Base-by-base conservation (phyloP, 2,113 vertebrate species). In the Cebidichthys violaceus region DNA sequence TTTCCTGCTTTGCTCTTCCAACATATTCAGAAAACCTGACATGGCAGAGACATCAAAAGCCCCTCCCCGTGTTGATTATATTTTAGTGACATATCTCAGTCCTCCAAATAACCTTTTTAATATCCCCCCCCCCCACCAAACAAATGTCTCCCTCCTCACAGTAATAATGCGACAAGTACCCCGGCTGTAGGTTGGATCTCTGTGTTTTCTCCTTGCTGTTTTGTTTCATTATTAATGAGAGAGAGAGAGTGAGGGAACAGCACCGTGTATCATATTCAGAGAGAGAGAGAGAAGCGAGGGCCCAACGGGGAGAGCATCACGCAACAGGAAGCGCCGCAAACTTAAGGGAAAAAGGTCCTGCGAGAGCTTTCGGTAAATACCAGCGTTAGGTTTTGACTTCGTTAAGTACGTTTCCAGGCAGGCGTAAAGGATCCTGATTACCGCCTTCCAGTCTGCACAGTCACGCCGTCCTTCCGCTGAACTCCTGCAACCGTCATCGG, bases 191-290 rank as follows among this genome's bases (percentile, higher is more conserved):
- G 73, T 88, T 88, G 54, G 83, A 79, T 92, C 60, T 81, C 57
- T 59, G 81, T 74, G 62, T 85, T 87, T 86, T 76, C 88, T 84
- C 77, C 77, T 83, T 70, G 68, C 82, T 82, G 86, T 89, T 89
- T 91, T 90, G 72, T 88, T 93, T 90, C 88, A 93, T 94, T 93
- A 94, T 94, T 94, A 90, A 93, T 93, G 90, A 92, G 88, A 61
- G 90, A 92, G 88, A 61, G 76, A 54, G 80, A 88, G 87, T 54
- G 87, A 87, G 84, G 75, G 70, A 89, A 85, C 82, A 78, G 85
- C 84, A 72, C 79, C 69, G 52, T 85, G 89, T 87, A 91, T 92
- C 83, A 85, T 89, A 92, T 93, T 92, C 89, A 79, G 84, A 80
- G 86, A 75, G 89, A 79, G 84, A 80, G 86, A 75, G 89, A 67